These are phyloP conservation scores for Ochlodes sylvanus DNA, from an alignment of 2,888 invertebrate species.

Conservation along the genomic window DNA sequence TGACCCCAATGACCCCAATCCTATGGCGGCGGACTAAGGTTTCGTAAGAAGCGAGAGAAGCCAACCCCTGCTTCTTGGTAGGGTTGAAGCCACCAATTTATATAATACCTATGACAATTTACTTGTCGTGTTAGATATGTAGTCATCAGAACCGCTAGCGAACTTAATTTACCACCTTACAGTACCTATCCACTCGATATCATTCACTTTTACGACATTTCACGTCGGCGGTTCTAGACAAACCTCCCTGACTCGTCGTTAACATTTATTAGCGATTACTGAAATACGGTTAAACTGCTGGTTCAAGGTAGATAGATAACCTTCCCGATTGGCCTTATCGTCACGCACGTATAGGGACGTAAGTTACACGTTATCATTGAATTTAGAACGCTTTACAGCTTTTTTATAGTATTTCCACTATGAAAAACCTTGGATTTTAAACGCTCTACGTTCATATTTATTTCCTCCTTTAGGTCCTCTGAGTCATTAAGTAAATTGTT, in stretches of 20 bases:
- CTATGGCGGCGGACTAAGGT: no score
- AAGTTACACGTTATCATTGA: conserved; percentile 60
- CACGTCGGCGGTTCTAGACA: conserved; percentile 52
- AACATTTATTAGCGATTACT: conserved; percentile 64
- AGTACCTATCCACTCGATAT: not conserved
- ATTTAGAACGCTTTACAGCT: conserved; percentile 53
- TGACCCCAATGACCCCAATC: no score
- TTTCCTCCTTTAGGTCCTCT: conserved; percentile 39
- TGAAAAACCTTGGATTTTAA: conserved; percentile 42
- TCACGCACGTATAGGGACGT: conserved; percentile 60
- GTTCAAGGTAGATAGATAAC: conserved; percentile 79
- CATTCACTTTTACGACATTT: not conserved
- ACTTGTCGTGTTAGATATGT: no score
- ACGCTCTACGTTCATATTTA: conserved; percentile 40
- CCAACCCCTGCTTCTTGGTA: no score
- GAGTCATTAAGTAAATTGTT: conserved; percentile 16
- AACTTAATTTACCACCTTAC: not conserved
- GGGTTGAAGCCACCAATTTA: no score
- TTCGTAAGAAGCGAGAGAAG: no score
- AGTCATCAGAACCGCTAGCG: no score
- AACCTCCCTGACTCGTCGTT: conserved; percentile 60
- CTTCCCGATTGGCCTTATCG: conserved; percentile 75
- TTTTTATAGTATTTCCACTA: conserved; percentile 43
- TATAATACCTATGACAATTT: no score
- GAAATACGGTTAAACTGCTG: conserved; percentile 66